Evolutionary conservation across 2,113 vertebrate genomes (phyloP).

Genomic region (Egretta garzetta): DNA sequence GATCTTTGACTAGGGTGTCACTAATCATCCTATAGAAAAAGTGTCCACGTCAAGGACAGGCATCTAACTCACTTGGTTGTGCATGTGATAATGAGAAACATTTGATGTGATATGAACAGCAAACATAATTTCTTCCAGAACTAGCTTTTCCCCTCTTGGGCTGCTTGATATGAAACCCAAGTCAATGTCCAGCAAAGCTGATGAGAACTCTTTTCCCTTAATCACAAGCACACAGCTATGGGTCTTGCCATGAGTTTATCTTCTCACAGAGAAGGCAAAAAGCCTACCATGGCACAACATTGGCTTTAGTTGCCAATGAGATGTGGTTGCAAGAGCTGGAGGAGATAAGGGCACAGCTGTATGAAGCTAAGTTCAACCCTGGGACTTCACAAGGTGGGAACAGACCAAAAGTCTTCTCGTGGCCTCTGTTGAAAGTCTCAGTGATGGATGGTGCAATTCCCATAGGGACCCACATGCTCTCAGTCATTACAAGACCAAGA

Average conservation of each 20-base stretch:
- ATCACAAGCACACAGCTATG: not conserved
- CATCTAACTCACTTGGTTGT: not conserved
- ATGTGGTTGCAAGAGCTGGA: not conserved
- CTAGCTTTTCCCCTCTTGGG: not conserved
- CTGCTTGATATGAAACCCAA: not conserved
- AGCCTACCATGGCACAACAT: not conserved
- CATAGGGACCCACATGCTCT: not conserved
- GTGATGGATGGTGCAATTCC: not conserved
- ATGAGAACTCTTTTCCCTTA: not conserved
- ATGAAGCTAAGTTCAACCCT: not conserved
- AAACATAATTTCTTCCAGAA: not conserved
- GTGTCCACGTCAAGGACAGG: not conserved
- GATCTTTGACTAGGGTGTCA: not conserved
- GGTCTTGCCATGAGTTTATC: not conserved
- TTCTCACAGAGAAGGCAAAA: not conserved
- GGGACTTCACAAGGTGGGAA: not conserved
- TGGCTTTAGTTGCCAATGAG: not conserved
- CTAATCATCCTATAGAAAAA: not conserved
- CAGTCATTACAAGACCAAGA: not conserved
- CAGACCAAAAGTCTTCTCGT: not conserved
- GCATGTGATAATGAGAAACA: not conserved
- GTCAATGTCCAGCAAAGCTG: accelerated
- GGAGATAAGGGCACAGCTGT: not conserved
- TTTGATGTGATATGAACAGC: not conserved
- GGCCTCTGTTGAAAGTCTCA: not conserved